Conservation (phyloP, 2,888 invertebrate species). For the Oscheius sp. region DNA sequence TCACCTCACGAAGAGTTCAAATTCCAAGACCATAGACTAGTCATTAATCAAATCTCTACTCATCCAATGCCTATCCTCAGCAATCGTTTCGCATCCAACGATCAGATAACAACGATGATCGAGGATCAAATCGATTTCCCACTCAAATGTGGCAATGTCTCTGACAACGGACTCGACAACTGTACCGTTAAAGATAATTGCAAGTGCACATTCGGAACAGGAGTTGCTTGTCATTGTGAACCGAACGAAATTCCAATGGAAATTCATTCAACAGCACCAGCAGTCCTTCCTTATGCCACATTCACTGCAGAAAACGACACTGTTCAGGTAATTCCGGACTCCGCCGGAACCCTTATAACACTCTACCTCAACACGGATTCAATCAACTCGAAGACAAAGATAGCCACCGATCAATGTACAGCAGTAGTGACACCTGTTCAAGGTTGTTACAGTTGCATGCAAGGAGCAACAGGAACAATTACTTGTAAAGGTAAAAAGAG, state of each 20-base stretch:
- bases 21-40: neutral
- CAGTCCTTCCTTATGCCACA: neutral
- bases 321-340: neutral
- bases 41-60: neutral
- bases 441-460: neutral
- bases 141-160: neutral
- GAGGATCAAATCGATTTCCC: neutral
- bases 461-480: neutral
- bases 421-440: neutral
- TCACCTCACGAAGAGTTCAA: neutral
- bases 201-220: neutral
- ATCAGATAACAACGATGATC: neutral
- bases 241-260: neutral
- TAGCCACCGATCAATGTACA: neutral
- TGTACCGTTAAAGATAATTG: neutral
- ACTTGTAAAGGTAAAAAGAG: neutral
- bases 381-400: neutral
- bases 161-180: neutral
- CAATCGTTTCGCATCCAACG: neutral
- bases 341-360: neutral
- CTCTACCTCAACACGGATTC: neutral
- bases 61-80: neutral
- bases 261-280: neutral
- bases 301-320: neutral
- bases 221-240: neutral